These are phyloP conservation scores for Hydrozoanthus gracilis DNA, from an alignment of 92 coral and sea anemone genomes.

Conservation along the genomic window DNA sequence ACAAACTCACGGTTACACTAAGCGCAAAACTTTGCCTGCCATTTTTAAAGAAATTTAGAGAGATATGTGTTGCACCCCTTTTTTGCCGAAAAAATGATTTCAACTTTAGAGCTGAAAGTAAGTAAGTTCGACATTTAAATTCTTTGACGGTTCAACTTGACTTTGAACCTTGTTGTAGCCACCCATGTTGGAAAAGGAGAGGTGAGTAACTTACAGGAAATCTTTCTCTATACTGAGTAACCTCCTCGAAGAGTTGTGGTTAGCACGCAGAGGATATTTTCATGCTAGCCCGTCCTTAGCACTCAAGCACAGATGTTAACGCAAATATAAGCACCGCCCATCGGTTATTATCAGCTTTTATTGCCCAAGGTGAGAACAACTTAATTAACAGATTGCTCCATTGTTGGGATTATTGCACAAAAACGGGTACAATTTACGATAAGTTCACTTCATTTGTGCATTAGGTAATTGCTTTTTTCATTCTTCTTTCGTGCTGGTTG, in stretches of 20 bases:
- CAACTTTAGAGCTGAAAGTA: not conserved
- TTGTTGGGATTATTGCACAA: conserved; percentile 29
- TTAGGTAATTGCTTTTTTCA: not conserved
- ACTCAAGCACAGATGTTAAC: conserved; percentile 34
- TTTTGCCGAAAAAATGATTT: not conserved
- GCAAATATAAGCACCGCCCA: conserved; percentile 13
- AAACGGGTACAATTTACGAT: conserved; percentile 41
- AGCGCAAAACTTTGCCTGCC: too few species aligned
- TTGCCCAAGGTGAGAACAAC: conserved; percentile 49
- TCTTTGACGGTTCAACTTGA: not conserved
- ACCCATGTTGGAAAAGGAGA: not conserved
- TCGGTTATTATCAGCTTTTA: conserved; percentile 34
- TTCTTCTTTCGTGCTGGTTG: not conserved
- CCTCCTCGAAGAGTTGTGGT: conserved; percentile 36
- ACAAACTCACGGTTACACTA: too few species aligned
- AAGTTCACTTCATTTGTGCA: conserved; percentile 18
- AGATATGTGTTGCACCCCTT: too few species aligned
- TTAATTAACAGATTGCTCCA: conserved; percentile 30
- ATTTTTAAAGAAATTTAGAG: too few species aligned
- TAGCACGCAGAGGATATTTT: not conserved
- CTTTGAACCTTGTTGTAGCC: not conserved
- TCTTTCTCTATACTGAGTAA: not conserved
- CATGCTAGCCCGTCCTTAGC: not conserved
- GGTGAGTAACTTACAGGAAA: conserved; percentile 5
- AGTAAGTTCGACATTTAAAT: not conserved